Base-by-base conservation (phyloP, 2,797 vertebrate genomes). In the Enteromius paludinosus region DNA sequence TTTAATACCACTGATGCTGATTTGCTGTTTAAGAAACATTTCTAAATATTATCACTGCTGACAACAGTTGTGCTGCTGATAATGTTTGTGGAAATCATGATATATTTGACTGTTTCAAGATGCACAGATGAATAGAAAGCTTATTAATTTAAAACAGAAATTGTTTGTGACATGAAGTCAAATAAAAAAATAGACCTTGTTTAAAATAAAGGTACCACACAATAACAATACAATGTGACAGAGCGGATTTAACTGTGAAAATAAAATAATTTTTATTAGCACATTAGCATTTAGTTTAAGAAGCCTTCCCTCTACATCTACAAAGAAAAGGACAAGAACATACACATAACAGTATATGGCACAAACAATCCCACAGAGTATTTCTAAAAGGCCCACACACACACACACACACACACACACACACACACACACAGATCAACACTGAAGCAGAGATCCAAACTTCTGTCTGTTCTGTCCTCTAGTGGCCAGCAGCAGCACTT, bases 261-360 rank as follows among this genome's bases (percentile, higher is more conserved):
- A 84, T 84, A 86, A 84, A 82, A 78, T 59, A 0, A 59, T 73
- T 84, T 84, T 78, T 73, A 85, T 85, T 56, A 65, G 68, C 45
- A 82, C 41, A 66, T 80, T 69, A 52, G 66, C 17, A 61, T 62
- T 71, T 20, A 72, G 74, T 49, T 70, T 70, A 71, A n/a, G 62
- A 64, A 72, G 20, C 74, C 43, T 81, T 71, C 10, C 8, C 25
- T 69, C 41, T 33, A 68, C 15, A 62, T 56, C 70, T 59, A 66
- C 54, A 43, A 35, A 73, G 38, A 45, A 17, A 56, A 54, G 9
- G 61, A 18, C 72, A 71, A 20, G 20, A 38, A 30, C 59, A 56
- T 30, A 59, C 2, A 78, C 59, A 62, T 15, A n/a, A 56, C 52
- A 10, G 52, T n/a, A 28, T 28, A 61, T 28, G 69, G 15, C 43